Base-by-base conservation (phyloP, 2,888 invertebrate genomes). In the Hypomecis punctinalis region DNA sequence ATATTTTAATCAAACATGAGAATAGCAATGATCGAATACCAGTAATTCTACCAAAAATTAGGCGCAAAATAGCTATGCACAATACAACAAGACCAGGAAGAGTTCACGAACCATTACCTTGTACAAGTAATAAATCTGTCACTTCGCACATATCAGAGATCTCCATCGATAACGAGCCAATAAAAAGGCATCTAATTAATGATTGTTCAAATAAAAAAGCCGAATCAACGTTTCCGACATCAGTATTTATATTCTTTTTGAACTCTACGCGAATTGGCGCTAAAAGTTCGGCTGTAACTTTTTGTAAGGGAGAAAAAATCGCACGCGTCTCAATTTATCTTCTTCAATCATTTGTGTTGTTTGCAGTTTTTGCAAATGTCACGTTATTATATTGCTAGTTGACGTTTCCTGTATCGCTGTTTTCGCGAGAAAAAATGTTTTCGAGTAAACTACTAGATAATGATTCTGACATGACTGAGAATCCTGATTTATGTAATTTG, bases 121-220 rank as follows among this genome's bases (percentile, higher is more conserved):
- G 86, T 85, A 75, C 76, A 67, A 74, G 81, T 82, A 88, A 88
- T 90, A 90, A 91, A 90, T 90, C 89, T 89, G 88, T 89, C 90
- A 85, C 84, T 85, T 79, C 79, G 80, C 82, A 83, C 80, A 81
- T 85, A 85, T 86, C 85, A 82, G 83, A 84, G 82, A 87, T 86
- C 81, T 82, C 76, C 82, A 80, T 81, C 84, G 83, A 84, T 84
- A 86, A 86, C 82, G 79, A 86, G 79, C 85, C 84, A 86, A 88
- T 88, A 88, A 86, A 83, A 81, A 84, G 78, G 79, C 85, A 82
- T 88, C 87, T 90, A 90, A 90, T 89, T 89, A 87, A 89, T 88
- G 85, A 89, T 88, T 88, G 82, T 88, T 85, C 82, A 87, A 86
- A 85, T 78, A 86, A 84, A 84, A 89, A 88, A 85, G 79, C 79